Evolutionary conservation across 2,797 vertebrate genomes (phyloP), one percentile per base, ranked within the genome.

Genomic region (Bradypus variegatus): DNA sequence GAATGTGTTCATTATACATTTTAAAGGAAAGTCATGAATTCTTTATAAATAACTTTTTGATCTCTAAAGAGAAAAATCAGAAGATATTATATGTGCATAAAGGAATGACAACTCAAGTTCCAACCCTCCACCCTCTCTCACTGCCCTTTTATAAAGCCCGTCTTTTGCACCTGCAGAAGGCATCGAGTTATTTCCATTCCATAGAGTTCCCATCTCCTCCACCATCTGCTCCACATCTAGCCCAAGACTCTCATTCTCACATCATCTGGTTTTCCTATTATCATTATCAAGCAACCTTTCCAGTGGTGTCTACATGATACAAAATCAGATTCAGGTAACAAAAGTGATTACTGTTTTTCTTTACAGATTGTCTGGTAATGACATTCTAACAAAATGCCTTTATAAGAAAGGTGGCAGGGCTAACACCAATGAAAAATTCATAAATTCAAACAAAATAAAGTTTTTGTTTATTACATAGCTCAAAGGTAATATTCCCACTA

Each of bases 21-120:
- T 89, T 79, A 91, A 90, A 93, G 48, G 45, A 83, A 88, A 88
- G 50, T 53, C 70, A 21, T 45, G 50, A 55, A 86, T 76, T 69
- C 65, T 86, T 81, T 75, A 38, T 81, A 93, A 94, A 89, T 77
- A 88, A 83, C 29, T n/a, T 90, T 75, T 65, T 69, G 23, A 10
- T 29, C 70, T 50, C 69, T 53, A 72, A 88, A 76, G 38, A n/a
- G 62, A 88, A 90, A 94, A 94, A 70, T 36, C 8, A 29, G 65
- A 88, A 92, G 33, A n/a, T n/a, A 69, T 45, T 80, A 36, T 29
- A 36, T 48, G 55, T 23, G 65, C 14, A 62, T 6, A 76, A 82
- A 88, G 23, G 45, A 88, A 33, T 33, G 33, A 83, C 45, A 91
- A 83, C 15, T 73, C 72, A 60, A 83, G 25, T 41, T 48, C 29